Percentiles rank a stretch among this genome's conserved stretches.
Evolutionary conservation across 2,888 invertebrate genomes (phyloP).

Genomic region (Drosophila stalkeri): DNA sequence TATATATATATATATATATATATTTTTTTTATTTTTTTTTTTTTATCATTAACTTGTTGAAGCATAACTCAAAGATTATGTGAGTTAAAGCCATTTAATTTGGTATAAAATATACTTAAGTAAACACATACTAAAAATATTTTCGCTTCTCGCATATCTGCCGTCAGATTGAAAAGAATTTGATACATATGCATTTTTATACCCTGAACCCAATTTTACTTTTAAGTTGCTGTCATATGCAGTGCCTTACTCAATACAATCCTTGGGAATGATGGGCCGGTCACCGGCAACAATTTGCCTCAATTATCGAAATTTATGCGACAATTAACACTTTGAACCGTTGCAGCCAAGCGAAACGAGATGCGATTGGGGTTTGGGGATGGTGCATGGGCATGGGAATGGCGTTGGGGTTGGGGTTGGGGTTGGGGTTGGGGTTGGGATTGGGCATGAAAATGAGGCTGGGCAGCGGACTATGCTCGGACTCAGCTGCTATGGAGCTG

Average conservation of each 20-base stretch:
- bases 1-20: no score
- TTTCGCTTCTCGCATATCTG: neutral
- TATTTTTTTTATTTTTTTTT: no score
- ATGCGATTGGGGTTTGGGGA: neutral
- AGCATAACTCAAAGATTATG: neutral
- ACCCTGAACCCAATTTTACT: no score
- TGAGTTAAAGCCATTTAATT: neutral
- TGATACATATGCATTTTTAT: neutral
- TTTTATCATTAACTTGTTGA: neutral
- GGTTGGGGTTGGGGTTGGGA: conserved; percentile 17
- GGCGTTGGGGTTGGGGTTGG: conserved; percentile 20
- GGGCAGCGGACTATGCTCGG: conserved; percentile 1
- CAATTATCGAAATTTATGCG: conserved; percentile 75
- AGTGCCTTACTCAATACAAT: conserved; percentile 8
- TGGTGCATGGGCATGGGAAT: neutral
- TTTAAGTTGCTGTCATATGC: neutral
- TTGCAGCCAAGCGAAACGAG: conserved; percentile 40
- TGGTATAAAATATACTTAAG: no score
- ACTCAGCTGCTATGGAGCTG: conserved; percentile 13
- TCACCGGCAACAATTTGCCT: conserved; percentile 34
- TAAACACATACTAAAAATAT: no score
- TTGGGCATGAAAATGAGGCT: conserved; percentile 12
- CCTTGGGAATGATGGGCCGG: conserved; percentile 13
- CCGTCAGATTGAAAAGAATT: no score
- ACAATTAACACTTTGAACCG: conserved; percentile 78